Evolutionary conservation across 2,888 invertebrate species (phyloP).

Genomic region (Cryptocheilus praepositus): DNA sequence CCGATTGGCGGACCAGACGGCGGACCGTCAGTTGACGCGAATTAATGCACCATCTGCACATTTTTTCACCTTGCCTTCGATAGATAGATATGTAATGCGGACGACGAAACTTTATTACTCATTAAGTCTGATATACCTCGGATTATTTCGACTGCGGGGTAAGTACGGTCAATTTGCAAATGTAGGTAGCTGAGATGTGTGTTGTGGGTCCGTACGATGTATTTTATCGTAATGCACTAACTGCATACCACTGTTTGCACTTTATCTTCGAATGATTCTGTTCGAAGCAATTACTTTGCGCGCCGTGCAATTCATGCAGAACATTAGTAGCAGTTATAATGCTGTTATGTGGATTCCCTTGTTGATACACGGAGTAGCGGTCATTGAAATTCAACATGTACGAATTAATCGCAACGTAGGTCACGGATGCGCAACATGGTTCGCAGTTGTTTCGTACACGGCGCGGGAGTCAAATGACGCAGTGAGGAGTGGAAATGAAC

Average conservation of each 20-base stretch:
- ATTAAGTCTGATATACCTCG: neutral
- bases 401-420: neutral
- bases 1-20: constrained; percentile 30
- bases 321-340: too few relatives aligned
- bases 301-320: too few relatives aligned
- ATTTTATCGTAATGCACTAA: too few relatives aligned
- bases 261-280: too few relatives aligned
- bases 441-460: constrained; percentile 4
- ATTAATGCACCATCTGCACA: constrained; percentile 42
- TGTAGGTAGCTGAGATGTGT: too few relatives aligned
- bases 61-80: constrained; percentile 21
- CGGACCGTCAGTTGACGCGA: constrained; percentile 34
- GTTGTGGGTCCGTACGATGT: too few relatives aligned
- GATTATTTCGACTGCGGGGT: constrained; percentile 10
- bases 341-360: too few relatives aligned
- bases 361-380: neutral
- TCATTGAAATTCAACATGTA: neutral
- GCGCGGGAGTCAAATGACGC: neutral
- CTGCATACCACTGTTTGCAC: too few relatives aligned
- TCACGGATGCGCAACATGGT: neutral
- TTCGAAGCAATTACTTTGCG: too few relatives aligned
- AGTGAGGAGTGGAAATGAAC: neutral
- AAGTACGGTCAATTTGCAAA: too few relatives aligned
- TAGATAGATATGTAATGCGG: too few relatives aligned
- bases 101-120: too few relatives aligned